Base-by-base conservation (phyloP, 2,888 invertebrate genomes). In the Pterostichus madidus region DNA sequence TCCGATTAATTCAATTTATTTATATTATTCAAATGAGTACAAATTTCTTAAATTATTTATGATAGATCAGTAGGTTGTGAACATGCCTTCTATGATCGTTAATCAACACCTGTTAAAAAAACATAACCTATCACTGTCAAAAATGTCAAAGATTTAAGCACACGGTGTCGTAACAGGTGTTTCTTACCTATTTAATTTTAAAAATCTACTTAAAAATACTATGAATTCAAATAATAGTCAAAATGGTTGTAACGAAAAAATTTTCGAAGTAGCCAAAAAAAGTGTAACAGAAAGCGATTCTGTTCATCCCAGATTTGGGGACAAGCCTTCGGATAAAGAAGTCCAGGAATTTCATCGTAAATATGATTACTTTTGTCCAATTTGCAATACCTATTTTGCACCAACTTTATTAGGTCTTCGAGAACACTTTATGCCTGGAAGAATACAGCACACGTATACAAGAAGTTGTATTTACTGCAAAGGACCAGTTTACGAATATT, bases 381-480 rank as follows among this genome's bases (percentile, higher is more conserved):
- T 86, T 64, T 89, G 89, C 78, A 86, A 87, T 53, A 79, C 88
- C 79, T 89, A 86, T 84, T 88, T 89, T 84, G 88, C 88, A 17
- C 88, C 89, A 7, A 86, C 86, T 31, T 85, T 86, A 35, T 84
- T 85, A 39, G 88, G 86, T 24, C 85, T 89, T 24, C 86, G 86
- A 68, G 86, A 85, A 59, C 89, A 89, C 84, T 89, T 89, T 85
- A 87, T 86, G 83, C 86, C 85, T 44, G 86, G 87, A 75, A 86
- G 87, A 77, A 85, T 86, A 17, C 84, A 85, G 13, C 89, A 89
- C 83, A 83, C 83, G 75, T 86, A 87, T 35, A 85, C 84, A 68
- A 88, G 87, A 35, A 86, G 87, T 31, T 89, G 89, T 85, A 88
- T 89, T 84, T 89, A 89, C 85, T 89, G 89, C 83, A 86, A 86